Base-by-base conservation (phyloP, 2,888 invertebrate genomes). In the Xylota sylvarum region DNA sequence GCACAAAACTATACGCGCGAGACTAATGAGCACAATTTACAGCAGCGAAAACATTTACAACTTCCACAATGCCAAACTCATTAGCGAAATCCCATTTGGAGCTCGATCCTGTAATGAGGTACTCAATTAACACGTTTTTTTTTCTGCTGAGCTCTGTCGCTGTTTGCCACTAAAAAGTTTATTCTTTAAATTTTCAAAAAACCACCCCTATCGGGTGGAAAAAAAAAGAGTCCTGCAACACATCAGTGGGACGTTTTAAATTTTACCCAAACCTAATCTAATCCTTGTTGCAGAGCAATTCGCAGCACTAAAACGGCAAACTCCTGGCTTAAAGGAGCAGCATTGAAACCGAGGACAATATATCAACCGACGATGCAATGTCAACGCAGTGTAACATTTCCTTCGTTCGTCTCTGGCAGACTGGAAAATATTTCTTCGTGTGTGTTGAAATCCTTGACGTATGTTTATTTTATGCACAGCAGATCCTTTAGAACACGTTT, bases 1-100 rank as follows among this genome's bases (percentile, higher is more conserved):
- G 52, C 32, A 10, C 46, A n/a, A 65, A 56, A 48, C 46, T 17
- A 32, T 43, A 32, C 43, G 32, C 65, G 40, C 58, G 55, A 62
- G 19, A 37, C 72, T 82, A 82, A 86, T 78, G 82, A 86, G 72
- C 40, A 62, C 72, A 81, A 82, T 86, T 82, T 86, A 73, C 74
- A 81, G 73, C 58, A 78, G 48, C 35, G 67, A 77, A 86, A 67
- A 67, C 67, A 86, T 86, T 73, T 86, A 69, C 82, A 77, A 82
- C 77, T 86, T 69, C 69, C 62, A 86, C 86, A 86, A 86, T 82
- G 86, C 77, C 82, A 82, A 86, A 86, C 82, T 86, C 86, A 86
- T 86, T 86, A 86, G 86, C 70, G 73, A 73, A 81, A 82, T 86
- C 73, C 55, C 82, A 82, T 86, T 81, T 86, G 67, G 50, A 73